These are phyloP conservation scores for Corythornis vintsioides DNA, from an alignment of 2,113 vertebrate genomes.

Conservation along the genomic window DNA sequence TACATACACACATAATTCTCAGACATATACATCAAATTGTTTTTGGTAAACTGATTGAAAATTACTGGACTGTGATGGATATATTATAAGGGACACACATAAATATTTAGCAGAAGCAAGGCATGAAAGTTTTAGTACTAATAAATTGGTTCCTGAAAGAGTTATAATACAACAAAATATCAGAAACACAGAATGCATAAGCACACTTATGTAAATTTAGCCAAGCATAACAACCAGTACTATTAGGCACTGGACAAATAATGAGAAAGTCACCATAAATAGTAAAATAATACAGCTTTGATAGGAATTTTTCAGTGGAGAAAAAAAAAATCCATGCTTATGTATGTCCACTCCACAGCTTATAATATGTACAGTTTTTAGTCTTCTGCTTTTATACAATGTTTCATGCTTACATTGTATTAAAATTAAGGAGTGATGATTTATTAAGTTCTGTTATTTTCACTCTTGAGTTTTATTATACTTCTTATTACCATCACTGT, in stretches of 20 bases:
- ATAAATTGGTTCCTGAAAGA: conserved; percentile 39
- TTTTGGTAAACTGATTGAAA: conserved; percentile 20
- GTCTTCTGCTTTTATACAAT: neutral
- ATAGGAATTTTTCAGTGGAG: neutral
- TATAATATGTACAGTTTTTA: neutral
- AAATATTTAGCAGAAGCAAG: conserved; percentile 25
- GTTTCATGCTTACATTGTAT: neutral
- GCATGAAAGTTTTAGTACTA: conserved; percentile 36
- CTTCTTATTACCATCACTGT: neutral
- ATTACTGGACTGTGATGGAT: conserved; percentile 27
- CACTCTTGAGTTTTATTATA: neutral
- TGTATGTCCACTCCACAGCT: neutral
- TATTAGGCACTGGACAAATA: neutral
- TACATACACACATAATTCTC: neutral
- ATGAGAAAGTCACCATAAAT: neutral
- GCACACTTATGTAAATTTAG: neutral
- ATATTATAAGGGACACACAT: neutral
- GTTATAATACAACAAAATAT: neutral
- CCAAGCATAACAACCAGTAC: neutral
- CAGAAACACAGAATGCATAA: conserved; percentile 23
- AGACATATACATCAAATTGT: neutral
- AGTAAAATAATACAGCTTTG: neutral
- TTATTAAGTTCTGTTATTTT: neutral
- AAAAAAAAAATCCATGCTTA: neutral
- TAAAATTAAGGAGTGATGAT: neutral